Percentiles rank a stretch among this genome's conserved stretches.
phyloP scores from a whole-genome alignment of 1,140 invertebrate species.

The Cotesia typhae region DNA sequence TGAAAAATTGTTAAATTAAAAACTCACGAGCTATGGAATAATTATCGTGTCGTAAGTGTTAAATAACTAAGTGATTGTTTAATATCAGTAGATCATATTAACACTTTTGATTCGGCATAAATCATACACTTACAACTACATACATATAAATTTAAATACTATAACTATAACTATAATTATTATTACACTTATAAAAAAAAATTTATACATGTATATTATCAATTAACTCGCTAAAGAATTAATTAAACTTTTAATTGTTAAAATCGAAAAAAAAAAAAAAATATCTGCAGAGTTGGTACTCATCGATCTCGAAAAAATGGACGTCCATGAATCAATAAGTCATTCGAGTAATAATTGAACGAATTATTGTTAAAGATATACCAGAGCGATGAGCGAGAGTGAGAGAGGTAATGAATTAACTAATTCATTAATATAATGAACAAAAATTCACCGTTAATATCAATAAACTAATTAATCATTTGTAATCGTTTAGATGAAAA shows the following conservation, averaged over 20 bases:
- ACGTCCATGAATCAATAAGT: constrained; percentile 10
- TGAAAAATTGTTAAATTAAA: too few species aligned
- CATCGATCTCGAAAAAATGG: not conserved
- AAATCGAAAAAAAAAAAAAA: not conserved
- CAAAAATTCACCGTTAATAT: not conserved
- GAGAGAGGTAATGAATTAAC: not conserved
- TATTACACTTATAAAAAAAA: not conserved
- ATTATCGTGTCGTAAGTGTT: not conserved
- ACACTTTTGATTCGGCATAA: constrained; percentile 37
- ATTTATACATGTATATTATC: constrained; percentile 17
- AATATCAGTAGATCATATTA: not conserved
- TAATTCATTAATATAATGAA: not conserved
- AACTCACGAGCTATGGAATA: too few species aligned
- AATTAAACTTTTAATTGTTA: constrained; percentile 14
- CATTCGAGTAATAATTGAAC: not conserved
- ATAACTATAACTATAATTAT: not conserved
- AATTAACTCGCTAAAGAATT: constrained; percentile 12
- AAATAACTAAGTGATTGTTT: too few species aligned
- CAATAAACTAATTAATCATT: constrained; percentile 33
- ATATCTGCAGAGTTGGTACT: constrained; percentile 18
- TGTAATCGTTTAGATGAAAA: constrained; percentile 28
- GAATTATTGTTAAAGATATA: constrained; percentile 15
- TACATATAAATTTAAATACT: not conserved
- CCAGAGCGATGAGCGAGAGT: not conserved
- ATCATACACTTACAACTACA: constrained; percentile 14